Conservation (phyloP, 2,888 invertebrate genomes). For the Neoscelio sp. region DNA sequence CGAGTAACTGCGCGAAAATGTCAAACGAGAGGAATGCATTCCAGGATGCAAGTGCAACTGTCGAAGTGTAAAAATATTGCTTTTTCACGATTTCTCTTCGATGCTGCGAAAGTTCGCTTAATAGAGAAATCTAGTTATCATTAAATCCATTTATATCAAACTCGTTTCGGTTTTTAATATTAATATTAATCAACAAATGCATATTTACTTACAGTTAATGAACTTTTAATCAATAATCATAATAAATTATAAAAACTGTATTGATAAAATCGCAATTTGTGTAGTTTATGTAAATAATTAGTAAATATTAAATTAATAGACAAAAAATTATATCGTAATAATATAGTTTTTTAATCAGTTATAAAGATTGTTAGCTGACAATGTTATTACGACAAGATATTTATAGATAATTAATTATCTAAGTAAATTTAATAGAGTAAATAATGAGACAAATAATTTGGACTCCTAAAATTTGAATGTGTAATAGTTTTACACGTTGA, state of each 20-base stretch:
- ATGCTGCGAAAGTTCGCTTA: constrained; percentile 56
- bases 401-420: no score
- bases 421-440: no score
- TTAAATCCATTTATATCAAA: constrained; percentile 41
- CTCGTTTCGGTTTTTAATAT: constrained; percentile 35
- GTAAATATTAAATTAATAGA: no score
- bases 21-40: constrained; percentile 66
- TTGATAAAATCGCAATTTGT: background rate
- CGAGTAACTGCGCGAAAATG: constrained; percentile 63
- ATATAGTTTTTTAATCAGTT: no score
- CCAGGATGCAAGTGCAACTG: constrained; percentile 64
- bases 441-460: no score
- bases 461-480: no score
- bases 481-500: background rate
- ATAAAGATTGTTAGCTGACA: background rate
- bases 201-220: constrained; percentile 8
- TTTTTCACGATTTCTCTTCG: constrained; percentile 62
- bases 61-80: constrained; percentile 60
- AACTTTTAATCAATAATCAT: constrained; percentile 23
- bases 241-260: constrained; percentile 26
- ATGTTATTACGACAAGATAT: constrained; percentile 10
- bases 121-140: constrained; percentile 58
- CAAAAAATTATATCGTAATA: no score
- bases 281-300: no score
- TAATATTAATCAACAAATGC: constrained; percentile 3